Evolutionary conservation across 1,140 invertebrate species (phyloP), one percentile per base, ranked within the genome.

Genomic region (Dreissena rostriformis): DNA sequence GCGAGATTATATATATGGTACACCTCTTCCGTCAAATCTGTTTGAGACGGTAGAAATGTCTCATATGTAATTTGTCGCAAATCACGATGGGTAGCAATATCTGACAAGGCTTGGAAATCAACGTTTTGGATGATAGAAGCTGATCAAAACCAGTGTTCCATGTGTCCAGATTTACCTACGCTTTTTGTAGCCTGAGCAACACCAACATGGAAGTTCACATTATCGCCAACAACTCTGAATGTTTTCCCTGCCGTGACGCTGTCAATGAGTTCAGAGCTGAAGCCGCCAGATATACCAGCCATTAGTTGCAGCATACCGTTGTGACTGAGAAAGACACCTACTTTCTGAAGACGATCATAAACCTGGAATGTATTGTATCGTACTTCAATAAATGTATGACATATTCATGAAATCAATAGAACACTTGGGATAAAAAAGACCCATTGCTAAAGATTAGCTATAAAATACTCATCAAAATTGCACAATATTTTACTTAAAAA

Each of bases 101-200:
- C 2, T 24, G 1, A 51, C 12, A 79, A 68, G 14, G 52, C 5
- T 2, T 57, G 7, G 22, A 80, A 71, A 28, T 22, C 12, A 6
- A 57, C 19, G 26, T 72, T 70, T 61, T 71, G 66, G 7, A 61
- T 12, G 39, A 71, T 80, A 5, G 67, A 66, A 12, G 29, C 29
- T 55, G 78, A 80, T 12, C 67, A 66, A 80, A 80, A 80, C 78
- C 78, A 80, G 26, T 80, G 66, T 28, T 80, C 51, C 66, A 80
- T 80, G 26, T 80, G 78, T 22, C 14, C 17, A 5, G 26, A 24
- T 57, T 80, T 80, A 19, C 53, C 53, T 19, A 4, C n/a, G 29
- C 39, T 53, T 61, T 80, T 55, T 70, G 53, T 28, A 14, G 8
- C 78, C 11, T 80, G 78, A n/a, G 22, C 22, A 1, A 80, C 24